Percentiles rank a stretch among this genome's conserved stretches.
These are phyloP conservation scores for Caenorhabditis wallacei DNA, from an alignment of 2,888 invertebrate species.

Conservation along the genomic window DNA sequence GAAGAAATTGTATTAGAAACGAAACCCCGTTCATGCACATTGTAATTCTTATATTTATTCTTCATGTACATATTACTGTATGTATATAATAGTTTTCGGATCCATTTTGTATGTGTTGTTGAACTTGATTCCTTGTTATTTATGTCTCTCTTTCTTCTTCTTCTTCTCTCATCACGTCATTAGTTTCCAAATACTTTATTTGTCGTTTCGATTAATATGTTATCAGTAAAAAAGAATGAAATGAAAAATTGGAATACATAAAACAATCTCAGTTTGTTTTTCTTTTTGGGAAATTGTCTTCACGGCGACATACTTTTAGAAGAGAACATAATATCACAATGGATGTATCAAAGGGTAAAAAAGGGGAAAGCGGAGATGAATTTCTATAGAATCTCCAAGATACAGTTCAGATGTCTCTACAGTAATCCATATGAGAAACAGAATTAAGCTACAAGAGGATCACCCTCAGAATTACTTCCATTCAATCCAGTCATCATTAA, in stretches of 20 bases:
- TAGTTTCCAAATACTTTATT: slow-evolving; percentile 51
- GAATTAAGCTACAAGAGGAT: slow-evolving; percentile 49
- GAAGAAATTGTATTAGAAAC: slow-evolving; percentile 61
- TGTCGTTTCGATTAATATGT: slow-evolving; percentile 49
- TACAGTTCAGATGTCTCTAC: neutral
- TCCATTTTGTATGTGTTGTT: slow-evolving; percentile 21
- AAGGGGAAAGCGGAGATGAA: neutral
- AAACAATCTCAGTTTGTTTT: slow-evolving; percentile 27
- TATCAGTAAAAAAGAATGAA: slow-evolving; percentile 35
- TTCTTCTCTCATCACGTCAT: slow-evolving; percentile 29
- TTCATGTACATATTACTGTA: slow-evolving; percentile 33
- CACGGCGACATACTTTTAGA: neutral
- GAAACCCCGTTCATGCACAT: slow-evolving; percentile 66
- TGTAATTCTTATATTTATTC: slow-evolving; percentile 38
- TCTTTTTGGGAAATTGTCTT: slow-evolving; percentile 11
- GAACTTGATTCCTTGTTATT: slow-evolving; percentile 51
- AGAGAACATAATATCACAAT: slow-evolving; percentile 19
- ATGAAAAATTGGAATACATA: slow-evolving; percentile 39
- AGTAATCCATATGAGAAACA: neutral
- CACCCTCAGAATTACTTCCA: slow-evolving; percentile 43
- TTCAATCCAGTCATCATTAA: slow-evolving; percentile 47
- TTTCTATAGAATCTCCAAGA: neutral
- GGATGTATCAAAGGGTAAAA: neutral
- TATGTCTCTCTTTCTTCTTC: slow-evolving; percentile 4
- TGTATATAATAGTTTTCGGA: slow-evolving; percentile 33